Percentiles rank a stretch among this genome's conserved stretches.
phyloP scores from a whole-genome alignment of 2,113 vertebrate species.

The Lonchura striata region DNA sequence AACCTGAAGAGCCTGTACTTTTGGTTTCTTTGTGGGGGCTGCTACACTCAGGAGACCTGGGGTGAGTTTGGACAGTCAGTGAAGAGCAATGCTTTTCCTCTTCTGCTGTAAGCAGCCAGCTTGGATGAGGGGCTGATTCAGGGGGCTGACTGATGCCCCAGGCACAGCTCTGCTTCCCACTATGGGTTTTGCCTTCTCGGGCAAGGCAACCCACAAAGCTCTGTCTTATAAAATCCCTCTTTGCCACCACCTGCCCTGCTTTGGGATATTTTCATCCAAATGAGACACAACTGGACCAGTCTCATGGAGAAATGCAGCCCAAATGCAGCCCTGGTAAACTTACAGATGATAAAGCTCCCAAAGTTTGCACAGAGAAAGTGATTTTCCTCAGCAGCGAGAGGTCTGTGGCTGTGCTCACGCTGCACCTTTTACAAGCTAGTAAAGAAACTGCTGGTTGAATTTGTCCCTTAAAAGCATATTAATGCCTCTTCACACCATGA shows the following conservation, averaged over 20 bases:
- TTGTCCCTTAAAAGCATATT: constrained; percentile 9
- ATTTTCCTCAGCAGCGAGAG: background rate
- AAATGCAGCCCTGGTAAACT: background rate
- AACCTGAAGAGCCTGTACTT: background rate
- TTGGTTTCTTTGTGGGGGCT: background rate
- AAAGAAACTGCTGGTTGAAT: background rate
- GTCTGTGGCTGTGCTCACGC: background rate
- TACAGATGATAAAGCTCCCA: background rate
- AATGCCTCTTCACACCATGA: background rate
- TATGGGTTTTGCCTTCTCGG: background rate
- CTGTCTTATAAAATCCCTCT: background rate
- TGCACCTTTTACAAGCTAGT: background rate
- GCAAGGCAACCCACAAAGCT: background rate
- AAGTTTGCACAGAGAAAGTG: background rate
- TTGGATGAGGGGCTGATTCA: background rate
- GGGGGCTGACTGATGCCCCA: accelerated
- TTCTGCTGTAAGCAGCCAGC: background rate
- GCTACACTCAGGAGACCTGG: background rate
- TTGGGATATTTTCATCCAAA: background rate
- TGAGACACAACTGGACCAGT: background rate
- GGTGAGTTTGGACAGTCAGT: background rate
- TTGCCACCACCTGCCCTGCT: background rate
- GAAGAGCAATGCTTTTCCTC: background rate
- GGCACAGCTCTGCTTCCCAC: background rate
- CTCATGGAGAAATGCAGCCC: background rate